Percentiles rank a stretch among this genome's conserved stretches.
phyloP scores from a whole-genome alignment of 2,113 vertebrate genomes.

The Siniperca chuatsi region DNA sequence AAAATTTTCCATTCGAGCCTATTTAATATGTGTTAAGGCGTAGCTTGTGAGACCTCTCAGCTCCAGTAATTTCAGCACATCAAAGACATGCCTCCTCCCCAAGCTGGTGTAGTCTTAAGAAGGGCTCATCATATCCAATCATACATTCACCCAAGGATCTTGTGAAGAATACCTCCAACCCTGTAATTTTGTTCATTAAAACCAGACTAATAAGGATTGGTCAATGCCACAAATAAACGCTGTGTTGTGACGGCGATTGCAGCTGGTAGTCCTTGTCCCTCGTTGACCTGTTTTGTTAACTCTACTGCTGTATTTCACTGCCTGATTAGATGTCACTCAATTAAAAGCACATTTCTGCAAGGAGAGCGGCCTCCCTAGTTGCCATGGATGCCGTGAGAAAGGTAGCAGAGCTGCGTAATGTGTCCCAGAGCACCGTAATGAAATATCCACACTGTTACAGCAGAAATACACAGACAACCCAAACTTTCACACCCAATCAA shows the following conservation, averaged over 20 bases:
- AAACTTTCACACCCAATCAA: slow-evolving; percentile 86
- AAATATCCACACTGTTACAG: slow-evolving; percentile 75
- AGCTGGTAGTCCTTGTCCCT: slow-evolving; percentile 70
- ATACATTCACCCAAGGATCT: slow-evolving; percentile 70
- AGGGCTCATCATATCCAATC: slow-evolving; percentile 79
- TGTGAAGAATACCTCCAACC: slow-evolving; percentile 64
- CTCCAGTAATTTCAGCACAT: slow-evolving; percentile 80
- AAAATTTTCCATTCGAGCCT: slow-evolving; percentile 73
- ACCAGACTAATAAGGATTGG: slow-evolving; percentile 41
- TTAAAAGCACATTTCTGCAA: slow-evolving; percentile 84
- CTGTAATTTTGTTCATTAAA: slow-evolving; percentile 71
- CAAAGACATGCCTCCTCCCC: slow-evolving; percentile 77
- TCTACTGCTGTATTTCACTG: slow-evolving; percentile 78
- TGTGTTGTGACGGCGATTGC: slow-evolving; percentile 32
- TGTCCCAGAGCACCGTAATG: slow-evolving; percentile 78
- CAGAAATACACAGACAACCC: slow-evolving; percentile 71
- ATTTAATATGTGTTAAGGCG: slow-evolving; percentile 77
- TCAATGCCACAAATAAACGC: slow-evolving; percentile 34
- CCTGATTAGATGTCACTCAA: slow-evolving; percentile 86
- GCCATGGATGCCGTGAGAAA: slow-evolving; percentile 79
- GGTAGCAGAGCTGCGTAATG: slow-evolving; percentile 71
- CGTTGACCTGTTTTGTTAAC: slow-evolving; percentile 80
- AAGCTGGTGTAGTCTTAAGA: slow-evolving; percentile 74
- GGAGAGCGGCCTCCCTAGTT: slow-evolving; percentile 77
- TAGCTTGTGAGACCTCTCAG: slow-evolving; percentile 72